These are phyloP conservation scores for Prunella fulvescens DNA, from an alignment of 2,113 vertebrate species.

Conservation along the genomic window DNA sequence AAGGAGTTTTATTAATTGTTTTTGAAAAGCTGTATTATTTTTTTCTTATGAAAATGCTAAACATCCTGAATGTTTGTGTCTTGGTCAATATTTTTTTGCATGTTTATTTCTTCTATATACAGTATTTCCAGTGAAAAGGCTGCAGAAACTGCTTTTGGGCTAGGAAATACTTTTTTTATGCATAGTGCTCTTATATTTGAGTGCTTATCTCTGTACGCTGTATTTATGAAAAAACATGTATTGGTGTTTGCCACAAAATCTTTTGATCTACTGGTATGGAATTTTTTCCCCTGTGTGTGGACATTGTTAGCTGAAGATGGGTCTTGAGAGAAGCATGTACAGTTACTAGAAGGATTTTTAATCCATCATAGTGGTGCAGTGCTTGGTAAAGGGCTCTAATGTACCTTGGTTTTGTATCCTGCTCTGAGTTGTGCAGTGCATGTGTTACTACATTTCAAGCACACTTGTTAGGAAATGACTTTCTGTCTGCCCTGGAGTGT, in stretches of 20 bases:
- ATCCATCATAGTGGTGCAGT: accelerated
- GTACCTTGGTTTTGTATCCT: neutral
- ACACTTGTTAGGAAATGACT: neutral
- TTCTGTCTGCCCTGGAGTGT: neutral
- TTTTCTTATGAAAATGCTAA: neutral
- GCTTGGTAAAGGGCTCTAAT: neutral
- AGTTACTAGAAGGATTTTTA: neutral
- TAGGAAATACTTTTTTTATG: neutral
- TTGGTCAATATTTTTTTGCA: neutral
- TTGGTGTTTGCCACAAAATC: neutral
- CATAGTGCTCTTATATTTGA: neutral
- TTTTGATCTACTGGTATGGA: neutral
- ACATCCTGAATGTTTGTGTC: neutral
- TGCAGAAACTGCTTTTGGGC: neutral
- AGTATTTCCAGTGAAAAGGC: neutral
- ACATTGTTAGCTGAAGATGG: neutral
- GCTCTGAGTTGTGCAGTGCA: neutral
- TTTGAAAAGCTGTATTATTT: neutral
- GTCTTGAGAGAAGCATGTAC: neutral
- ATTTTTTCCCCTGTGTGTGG: neutral
- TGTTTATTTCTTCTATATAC: neutral
- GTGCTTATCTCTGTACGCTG: neutral
- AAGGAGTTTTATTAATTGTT: neutral
- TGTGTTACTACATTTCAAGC: neutral
- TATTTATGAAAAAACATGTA: neutral